Evolutionary conservation across 2,113 vertebrate species (phyloP).

Genomic region (Montifringilla adamsi): DNA sequence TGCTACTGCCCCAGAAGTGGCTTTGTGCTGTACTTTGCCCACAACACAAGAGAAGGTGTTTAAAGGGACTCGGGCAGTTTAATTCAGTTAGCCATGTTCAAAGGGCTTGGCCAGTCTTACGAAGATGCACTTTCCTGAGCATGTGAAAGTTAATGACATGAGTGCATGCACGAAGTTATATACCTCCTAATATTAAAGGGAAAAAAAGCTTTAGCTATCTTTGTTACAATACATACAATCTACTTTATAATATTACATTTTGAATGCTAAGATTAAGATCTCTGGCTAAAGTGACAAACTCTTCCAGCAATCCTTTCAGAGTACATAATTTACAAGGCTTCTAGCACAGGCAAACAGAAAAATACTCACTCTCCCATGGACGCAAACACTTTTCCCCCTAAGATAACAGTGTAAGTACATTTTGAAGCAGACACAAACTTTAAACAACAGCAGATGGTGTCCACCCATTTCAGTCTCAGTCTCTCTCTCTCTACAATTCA

Average conservation of each 20-base stretch:
- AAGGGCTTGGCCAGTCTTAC: not conserved
- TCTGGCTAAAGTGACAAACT: not conserved
- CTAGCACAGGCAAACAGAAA: not conserved
- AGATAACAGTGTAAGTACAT: not conserved
- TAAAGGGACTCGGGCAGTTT: not conserved
- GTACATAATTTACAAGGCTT: not conserved
- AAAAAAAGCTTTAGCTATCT: not conserved
- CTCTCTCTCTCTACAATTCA: not conserved
- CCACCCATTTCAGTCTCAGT: not conserved
- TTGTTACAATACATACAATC: not conserved
- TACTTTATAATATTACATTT: not conserved
- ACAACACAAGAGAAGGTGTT: not conserved
- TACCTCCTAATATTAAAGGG: not conserved
- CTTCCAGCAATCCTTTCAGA: not conserved
- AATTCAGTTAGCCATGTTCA: not conserved
- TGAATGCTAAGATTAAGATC: not conserved
- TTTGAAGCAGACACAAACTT: not conserved
- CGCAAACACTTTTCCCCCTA: not conserved
- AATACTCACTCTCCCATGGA: not conserved
- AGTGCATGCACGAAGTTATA: not conserved
- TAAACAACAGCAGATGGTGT: not conserved
- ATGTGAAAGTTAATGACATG: not conserved
- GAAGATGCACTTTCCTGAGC: not conserved
- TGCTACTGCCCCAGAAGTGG: rapidly evolving
- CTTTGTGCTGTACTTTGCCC: not conserved